Evolutionary conservation across 2,113 vertebrate species (phyloP).

Genomic region (Myocastor coypus): DNA sequence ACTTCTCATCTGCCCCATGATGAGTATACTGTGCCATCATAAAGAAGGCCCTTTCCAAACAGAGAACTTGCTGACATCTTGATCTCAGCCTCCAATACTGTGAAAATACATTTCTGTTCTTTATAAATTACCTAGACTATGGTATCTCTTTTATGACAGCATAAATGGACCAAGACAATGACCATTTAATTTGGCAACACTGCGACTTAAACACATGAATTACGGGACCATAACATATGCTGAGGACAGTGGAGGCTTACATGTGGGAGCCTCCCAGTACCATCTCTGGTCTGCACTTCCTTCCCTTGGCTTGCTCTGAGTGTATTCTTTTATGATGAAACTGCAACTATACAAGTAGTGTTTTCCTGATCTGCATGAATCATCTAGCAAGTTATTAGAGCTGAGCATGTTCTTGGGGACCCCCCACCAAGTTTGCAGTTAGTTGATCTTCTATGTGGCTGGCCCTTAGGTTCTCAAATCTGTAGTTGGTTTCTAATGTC

Average conservation of each 20-base stretch:
- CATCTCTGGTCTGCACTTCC: background rate
- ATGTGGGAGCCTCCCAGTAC: background rate
- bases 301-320: background rate
- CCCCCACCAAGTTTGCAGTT: background rate
- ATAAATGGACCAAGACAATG: background rate
- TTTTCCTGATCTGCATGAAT: background rate
- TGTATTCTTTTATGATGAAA: background rate
- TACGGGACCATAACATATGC: accelerated
- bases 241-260: background rate
- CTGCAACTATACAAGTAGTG: background rate
- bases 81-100: background rate
- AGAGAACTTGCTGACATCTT: background rate
- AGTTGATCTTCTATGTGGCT: background rate
- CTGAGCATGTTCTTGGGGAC: background rate
- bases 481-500: background rate
- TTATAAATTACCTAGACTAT: background rate
- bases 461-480: background rate
- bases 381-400: background rate
- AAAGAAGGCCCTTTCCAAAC: background rate
- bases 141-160: background rate
- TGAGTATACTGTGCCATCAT: background rate
- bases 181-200: background rate
- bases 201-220: background rate
- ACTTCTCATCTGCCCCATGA: background rate
- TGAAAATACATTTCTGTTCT: background rate